phyloP scores from a whole-genome alignment of 1,140 invertebrate species.

The Aphis gossypii region DNA sequence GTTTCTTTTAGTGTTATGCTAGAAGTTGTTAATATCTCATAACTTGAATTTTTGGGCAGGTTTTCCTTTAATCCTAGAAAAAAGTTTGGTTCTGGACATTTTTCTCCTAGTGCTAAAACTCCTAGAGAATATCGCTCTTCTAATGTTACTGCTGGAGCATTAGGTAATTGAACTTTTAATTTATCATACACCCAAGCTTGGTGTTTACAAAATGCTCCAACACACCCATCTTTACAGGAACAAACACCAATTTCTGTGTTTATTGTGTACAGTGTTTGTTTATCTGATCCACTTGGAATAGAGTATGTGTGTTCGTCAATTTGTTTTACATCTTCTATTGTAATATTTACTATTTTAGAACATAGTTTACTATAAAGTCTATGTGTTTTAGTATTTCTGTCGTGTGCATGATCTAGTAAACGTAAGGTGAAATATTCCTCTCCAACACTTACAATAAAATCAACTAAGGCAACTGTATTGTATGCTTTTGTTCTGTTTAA shows the following conservation, averaged over 20 bases:
- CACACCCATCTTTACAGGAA: neutral
- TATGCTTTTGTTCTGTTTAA: slow-evolving; percentile 29
- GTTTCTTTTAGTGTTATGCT: neutral
- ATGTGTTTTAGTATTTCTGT: neutral
- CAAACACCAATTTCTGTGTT: neutral
- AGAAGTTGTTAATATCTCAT: neutral
- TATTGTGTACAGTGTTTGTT: neutral
- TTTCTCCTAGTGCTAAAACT: neutral
- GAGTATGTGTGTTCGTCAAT: neutral
- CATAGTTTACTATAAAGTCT: neutral
- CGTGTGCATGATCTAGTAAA: slow-evolving; percentile 14
- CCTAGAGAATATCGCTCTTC: neutral
- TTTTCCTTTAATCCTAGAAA: slow-evolving; percentile 16
- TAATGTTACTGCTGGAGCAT: neutral
- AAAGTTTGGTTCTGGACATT: neutral
- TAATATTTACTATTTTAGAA: neutral
- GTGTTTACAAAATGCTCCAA: neutral
- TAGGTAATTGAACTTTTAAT: neutral
- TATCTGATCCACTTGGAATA: slow-evolving; percentile 12
- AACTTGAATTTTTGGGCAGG: neutral
- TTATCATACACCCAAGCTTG: slow-evolving; percentile 6
- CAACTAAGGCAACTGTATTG: neutral
- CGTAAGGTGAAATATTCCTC: neutral
- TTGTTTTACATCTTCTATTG: neutral
- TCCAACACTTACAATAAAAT: neutral